phyloP scores from a whole-genome alignment of 2,797 vertebrate species.

The Lemur catta region DNA sequence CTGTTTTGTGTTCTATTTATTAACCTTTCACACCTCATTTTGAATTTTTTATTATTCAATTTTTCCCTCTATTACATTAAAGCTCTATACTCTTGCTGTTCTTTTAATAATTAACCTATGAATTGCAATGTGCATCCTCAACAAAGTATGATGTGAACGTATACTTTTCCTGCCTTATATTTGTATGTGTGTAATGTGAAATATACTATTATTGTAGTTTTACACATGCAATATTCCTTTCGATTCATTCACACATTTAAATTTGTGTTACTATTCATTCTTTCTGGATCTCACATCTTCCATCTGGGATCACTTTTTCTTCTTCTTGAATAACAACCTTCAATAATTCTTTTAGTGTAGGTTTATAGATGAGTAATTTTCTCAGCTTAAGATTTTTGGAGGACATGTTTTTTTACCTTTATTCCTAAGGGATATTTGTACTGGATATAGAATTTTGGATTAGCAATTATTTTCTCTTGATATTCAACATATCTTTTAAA shows the following conservation, averaged over 20 bases:
- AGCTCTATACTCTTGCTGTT: not conserved
- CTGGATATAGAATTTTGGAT: not conserved
- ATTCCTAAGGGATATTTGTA: not conserved
- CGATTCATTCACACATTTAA: not conserved
- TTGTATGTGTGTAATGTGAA: not conserved
- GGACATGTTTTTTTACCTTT: not conserved
- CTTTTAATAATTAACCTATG: not conserved
- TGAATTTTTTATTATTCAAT: not conserved
- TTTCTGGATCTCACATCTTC: not conserved
- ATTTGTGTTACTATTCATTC: not conserved
- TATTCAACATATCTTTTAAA: not conserved
- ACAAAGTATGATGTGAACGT: not conserved
- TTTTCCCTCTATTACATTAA: not conserved
- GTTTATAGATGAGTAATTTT: not conserved
- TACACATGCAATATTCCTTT: not conserved
- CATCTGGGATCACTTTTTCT: not conserved
- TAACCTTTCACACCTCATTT: not conserved
- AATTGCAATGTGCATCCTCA: not conserved
- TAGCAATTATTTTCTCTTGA: not conserved
- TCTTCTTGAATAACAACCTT: not conserved
- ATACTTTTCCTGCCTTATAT: not conserved
- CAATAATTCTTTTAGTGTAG: not conserved
- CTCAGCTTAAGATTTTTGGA: not conserved
- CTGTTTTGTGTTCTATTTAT: not conserved
- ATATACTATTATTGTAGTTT: not conserved